These are phyloP conservation scores for Synanthedon myopaeformis DNA, from an alignment of 2,888 invertebrate genomes.

Conservation along the genomic window DNA sequence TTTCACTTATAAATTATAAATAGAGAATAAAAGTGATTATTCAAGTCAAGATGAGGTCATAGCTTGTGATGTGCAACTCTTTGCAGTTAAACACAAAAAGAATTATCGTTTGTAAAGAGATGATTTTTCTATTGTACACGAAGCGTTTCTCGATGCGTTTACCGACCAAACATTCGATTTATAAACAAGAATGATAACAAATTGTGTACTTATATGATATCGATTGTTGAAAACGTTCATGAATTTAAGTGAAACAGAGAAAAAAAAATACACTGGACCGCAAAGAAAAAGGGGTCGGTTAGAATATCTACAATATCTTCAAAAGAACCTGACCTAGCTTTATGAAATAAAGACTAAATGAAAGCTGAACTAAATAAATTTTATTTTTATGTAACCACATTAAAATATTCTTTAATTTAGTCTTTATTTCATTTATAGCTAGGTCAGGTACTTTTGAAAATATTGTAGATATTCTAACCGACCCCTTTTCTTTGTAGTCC, in stretches of 20 bases:
- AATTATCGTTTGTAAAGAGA: not conserved
- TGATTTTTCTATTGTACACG: not conserved
- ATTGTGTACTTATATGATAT: not conserved
- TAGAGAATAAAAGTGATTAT: not conserved
- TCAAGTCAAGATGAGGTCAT: not conserved
- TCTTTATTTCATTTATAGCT: no score
- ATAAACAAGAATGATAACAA: not conserved
- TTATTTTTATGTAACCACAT: no score
- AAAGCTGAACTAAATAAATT: no score
- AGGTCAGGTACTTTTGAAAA: no score
- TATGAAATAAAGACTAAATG: no score
- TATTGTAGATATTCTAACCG: no score
- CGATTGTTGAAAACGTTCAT: not conserved
- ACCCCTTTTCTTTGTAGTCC: no score
- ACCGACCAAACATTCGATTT: not conserved
- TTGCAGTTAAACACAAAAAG: not conserved
- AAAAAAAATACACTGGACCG: no score
- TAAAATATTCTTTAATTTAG: no score
- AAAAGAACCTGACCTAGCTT: no score
- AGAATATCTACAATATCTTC: no score
- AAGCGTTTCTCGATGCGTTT: not conserved
- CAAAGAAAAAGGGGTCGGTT: no score
- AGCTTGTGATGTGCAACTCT: not conserved
- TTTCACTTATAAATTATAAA: not conserved
- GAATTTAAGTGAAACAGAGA: not conserved